phyloP scores from a whole-genome alignment of 2,113 vertebrate genomes.

The Sebastes fasciatus region DNA sequence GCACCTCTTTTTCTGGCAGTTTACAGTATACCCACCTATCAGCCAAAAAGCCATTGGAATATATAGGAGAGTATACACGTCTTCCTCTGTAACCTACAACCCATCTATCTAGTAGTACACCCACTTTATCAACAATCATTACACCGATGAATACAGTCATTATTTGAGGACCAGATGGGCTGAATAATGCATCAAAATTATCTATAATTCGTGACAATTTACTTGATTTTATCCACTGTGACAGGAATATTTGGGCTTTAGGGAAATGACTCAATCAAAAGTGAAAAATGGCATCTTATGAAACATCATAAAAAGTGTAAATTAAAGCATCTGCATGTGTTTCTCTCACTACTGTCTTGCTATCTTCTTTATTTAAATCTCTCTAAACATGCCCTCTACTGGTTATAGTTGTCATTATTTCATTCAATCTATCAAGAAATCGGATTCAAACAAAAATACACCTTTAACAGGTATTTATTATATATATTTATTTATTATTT shows the following conservation, averaged over 20 bases:
- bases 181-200: background rate
- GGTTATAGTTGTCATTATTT: conserved; percentile 9
- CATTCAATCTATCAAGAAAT: background rate
- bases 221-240: background rate
- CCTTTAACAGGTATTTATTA: background rate
- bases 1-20: no score
- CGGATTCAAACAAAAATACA: background rate
- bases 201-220: no score
- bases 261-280: background rate
- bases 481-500: no score
- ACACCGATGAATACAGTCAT: background rate
- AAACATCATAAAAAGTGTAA: background rate
- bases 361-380: background rate
- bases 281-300: background rate
- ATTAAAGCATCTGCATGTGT: conserved; percentile 4
- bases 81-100: no score
- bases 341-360: conserved; percentile 1
- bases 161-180: background rate
- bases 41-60: no score
- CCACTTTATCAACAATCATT: no score
- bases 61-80: no score
- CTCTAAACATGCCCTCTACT: conserved; percentile 26
- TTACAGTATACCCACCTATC: no score
- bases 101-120: no score
- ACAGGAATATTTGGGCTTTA: background rate